Evolutionary conservation across 2,113 vertebrate genomes (phyloP).

Genomic region (Anseranas semipalmata): DNA sequence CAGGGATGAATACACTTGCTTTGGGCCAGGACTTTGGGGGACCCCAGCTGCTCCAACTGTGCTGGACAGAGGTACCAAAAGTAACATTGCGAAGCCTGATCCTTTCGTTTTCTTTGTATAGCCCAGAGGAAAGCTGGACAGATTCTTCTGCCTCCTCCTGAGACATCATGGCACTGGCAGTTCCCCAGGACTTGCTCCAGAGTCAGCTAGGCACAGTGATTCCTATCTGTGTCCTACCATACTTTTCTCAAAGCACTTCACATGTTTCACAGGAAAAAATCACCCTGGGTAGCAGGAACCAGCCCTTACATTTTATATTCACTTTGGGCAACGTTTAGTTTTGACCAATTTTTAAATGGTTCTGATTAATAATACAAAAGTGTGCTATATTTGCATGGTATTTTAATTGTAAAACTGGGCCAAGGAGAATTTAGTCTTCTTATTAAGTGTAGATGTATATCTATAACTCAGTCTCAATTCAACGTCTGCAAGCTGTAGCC

Average conservation of each 20-base stretch:
- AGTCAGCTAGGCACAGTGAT: neutral
- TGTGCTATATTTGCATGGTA: neutral
- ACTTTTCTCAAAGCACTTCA: neutral
- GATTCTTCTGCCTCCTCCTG: neutral
- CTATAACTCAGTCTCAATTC: neutral
- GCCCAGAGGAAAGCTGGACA: neutral
- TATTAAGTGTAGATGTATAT: neutral
- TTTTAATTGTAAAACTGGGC: neutral
- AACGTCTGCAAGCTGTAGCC: neutral
- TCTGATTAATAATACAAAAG: neutral
- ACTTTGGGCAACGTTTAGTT: neutral
- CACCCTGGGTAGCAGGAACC: neutral
- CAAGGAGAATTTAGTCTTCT: neutral
- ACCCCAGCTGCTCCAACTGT: neutral
- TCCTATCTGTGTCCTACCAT: neutral
- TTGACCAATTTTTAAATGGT: neutral
- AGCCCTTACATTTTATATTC: too few species aligned
- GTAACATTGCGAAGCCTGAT: neutral
- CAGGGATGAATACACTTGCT: neutral
- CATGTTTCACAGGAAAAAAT: neutral
- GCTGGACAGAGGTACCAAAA: neutral
- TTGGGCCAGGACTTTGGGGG: neutral
- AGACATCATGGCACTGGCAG: neutral
- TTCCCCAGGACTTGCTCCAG: neutral
- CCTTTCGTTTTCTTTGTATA: neutral